Base-by-base conservation (phyloP, 2,888 invertebrate species). In the Linnaemya vulpina region DNA sequence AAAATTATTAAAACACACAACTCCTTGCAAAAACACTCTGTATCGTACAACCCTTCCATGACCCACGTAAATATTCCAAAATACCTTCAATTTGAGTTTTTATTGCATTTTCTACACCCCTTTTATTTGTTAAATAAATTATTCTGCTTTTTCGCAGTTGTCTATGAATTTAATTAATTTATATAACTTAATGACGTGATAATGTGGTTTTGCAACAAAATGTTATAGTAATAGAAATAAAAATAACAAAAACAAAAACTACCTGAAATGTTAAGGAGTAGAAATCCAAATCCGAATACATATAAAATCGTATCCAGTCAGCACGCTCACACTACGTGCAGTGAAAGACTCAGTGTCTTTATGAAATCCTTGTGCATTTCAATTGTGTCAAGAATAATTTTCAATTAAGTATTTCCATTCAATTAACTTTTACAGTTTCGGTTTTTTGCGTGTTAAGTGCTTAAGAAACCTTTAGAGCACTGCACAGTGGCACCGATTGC, bases 131-230 rank as follows among this genome's bases (percentile, higher is more conserved):
- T 30, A 30, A 30, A 30, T 30, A 30, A 30, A 30, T 30, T 30
- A 30, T 30, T 30, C 30, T 30, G 30, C 30, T 30, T 30, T 30
- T 46, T 13, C 17, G 1, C 0, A 20, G 60, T 40, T 60, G 17
- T 40, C 38, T 68, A 49, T 51, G 51, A 49, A 51, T 25, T 51
- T 49, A 70, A 70, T 70, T 62, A 78, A 63, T 62, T 78, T 70
- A 70, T 70, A 62, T 71, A 78, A 35, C 62, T 62, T 78, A 78
- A 78, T 70, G 43, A 78, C 51, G 51, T 78, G 78, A 62, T 78
- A 70, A 78, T 78, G 70, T 63, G 70, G 51, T 70, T 63, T 78
- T 30, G 8, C 20, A 17, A 38, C 22, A 53, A 30, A 63, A 30
- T 62, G 25, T 53, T 53, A n/a, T 7, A 60, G 53, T 35, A 49